A percentile compares a stretch with the other conserved stretches of the same genome.
Conservation (phyloP, 2,888 invertebrate genomes). For the Oscheius sp. region DNA sequence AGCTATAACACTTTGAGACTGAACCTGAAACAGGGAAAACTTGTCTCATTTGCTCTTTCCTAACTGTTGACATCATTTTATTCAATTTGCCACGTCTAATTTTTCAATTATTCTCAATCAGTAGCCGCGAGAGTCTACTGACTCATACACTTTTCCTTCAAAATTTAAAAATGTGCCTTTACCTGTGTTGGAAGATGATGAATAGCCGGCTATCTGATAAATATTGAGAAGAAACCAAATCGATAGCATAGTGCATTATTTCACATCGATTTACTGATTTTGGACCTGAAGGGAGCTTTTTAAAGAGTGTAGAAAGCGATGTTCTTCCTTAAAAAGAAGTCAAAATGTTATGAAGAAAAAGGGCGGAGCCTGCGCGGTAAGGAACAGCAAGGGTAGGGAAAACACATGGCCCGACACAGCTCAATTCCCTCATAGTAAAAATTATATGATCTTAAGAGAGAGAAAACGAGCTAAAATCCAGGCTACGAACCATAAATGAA, state of each 20-base stretch:
- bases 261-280: constrained; percentile 3
- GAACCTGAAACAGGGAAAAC: constrained; percentile 26
- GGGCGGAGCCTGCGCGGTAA: background rate
- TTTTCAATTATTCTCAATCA: no score
- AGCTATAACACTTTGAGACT: constrained; percentile 59
- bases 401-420: background rate
- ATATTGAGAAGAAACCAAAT: constrained; percentile 18
- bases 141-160: background rate
- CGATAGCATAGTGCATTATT: constrained; percentile 28
- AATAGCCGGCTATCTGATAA: background rate
- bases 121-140: no score
- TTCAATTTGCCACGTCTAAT: no score
- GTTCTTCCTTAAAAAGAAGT: background rate
- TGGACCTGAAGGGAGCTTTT: background rate
- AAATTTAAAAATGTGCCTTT: constrained; percentile 6
- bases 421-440: background rate
- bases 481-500: no score
- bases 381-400: constrained; percentile 2
- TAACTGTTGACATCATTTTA: background rate
- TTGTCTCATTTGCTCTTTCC: background rate
- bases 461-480: no score
- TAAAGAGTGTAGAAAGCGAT: no score
- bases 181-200: constrained; percentile 7
- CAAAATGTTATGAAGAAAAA: background rate
- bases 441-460: no score